Evolutionary conservation across 2,888 invertebrate genomes (phyloP).

Genomic region (Euplexia lucipara): DNA sequence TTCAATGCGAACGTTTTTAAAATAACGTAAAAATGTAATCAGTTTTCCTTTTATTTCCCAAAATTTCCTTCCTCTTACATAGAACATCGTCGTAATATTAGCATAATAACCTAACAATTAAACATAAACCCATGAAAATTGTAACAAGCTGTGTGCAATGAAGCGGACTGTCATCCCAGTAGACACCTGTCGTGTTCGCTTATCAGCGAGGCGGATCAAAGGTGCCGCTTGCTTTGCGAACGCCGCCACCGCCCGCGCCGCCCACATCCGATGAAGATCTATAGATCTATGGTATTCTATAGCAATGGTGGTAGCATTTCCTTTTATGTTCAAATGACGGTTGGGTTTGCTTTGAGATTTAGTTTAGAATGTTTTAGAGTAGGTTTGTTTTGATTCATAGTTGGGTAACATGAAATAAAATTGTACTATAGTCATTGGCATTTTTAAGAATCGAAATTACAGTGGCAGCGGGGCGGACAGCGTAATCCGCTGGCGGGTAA

Average conservation of each 20-base stretch:
- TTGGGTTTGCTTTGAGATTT: slow-evolving; percentile 29
- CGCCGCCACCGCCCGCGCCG: slow-evolving; percentile 6
- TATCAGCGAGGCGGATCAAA: slow-evolving; percentile 56
- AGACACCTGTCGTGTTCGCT: slow-evolving; percentile 46
- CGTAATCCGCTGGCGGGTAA: too few relatives aligned
- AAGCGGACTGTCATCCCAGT: slow-evolving; percentile 25
- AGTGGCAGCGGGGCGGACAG: too few relatives aligned
- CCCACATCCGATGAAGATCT: slow-evolving; percentile 31
- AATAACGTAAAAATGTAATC: too few relatives aligned
- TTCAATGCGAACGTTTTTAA: too few relatives aligned
- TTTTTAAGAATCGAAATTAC: too few relatives aligned
- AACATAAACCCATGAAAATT: slow-evolving; percentile 41
- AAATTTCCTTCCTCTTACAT: neutral
- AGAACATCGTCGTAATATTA: neutral
- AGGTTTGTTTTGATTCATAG: neutral
- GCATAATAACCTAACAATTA: slow-evolving; percentile 29
- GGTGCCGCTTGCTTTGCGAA: slow-evolving; percentile 43
- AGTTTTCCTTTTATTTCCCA: too few relatives aligned
- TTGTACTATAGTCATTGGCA: too few relatives aligned
- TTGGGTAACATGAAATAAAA: too few relatives aligned
- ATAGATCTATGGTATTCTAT: slow-evolving; percentile 3
- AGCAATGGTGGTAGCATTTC: neutral
- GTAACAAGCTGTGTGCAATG: slow-evolving; percentile 41
- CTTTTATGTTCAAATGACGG: slow-evolving; percentile 9
- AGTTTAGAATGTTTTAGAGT: neutral